A percentile compares a stretch with the other conserved stretches of the same genome.
Evolutionary conservation across 2,888 invertebrate genomes (phyloP).

Genomic region (Latheticus oryzae): DNA sequence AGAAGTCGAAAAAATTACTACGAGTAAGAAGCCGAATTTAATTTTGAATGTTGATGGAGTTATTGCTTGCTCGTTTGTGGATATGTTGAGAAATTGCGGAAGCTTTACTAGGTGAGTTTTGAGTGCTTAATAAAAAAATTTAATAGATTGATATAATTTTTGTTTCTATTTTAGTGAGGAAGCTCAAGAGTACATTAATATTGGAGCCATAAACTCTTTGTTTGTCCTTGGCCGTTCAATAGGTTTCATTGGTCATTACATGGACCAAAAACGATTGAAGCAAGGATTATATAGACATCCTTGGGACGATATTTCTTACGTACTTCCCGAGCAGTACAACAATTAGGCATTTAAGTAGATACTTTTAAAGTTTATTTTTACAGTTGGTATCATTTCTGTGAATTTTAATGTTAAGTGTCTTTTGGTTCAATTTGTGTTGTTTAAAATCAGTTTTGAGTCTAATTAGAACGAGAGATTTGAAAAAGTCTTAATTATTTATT

Average conservation of each 20-base stretch:
- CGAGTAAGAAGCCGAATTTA: constrained; percentile 99
- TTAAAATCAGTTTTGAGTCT: constrained; percentile 3
- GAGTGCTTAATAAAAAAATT: not conserved
- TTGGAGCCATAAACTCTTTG: constrained; percentile 97
- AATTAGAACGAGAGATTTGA: constrained; percentile 13
- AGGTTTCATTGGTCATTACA: constrained; percentile 98
- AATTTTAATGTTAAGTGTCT: constrained; percentile 21
- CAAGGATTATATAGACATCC: constrained; percentile 99
- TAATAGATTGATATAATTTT: not conserved
- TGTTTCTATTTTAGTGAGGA: constrained; percentile 77
- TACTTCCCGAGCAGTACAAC: constrained; percentile 79
- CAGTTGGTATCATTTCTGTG: constrained; percentile 6
- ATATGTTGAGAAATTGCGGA: constrained; percentile 93
- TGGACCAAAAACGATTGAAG: constrained; percentile 98
- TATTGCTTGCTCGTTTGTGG: constrained; percentile 97
- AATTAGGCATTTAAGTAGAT: constrained; percentile 49
- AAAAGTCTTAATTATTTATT: constrained; percentile 28
- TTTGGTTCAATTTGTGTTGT: constrained; percentile 8
- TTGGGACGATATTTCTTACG: constrained; percentile 98
- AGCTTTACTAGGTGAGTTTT: constrained; percentile 86
- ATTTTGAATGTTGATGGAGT: constrained; percentile 99
- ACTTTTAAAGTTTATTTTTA: constrained; percentile 2
- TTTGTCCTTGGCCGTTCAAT: constrained; percentile 98
- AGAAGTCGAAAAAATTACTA: constrained; percentile 98
- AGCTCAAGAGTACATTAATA: constrained; percentile 96